Evolutionary conservation across 2,888 invertebrate species (phyloP), one percentile per base, ranked within the genome.

Genomic region (Sceliomorpha sp.): DNA sequence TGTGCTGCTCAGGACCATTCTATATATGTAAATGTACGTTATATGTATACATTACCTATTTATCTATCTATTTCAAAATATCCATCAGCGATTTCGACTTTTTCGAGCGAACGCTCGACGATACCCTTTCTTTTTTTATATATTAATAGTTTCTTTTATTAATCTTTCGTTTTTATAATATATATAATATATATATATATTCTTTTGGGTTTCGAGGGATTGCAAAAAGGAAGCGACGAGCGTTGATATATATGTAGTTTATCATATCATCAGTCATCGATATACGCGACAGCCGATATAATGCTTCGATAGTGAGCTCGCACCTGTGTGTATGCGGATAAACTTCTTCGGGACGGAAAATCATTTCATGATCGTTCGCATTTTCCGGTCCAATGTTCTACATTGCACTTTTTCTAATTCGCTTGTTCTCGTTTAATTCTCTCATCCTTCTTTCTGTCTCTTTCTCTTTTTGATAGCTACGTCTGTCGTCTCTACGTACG

Each of bases 201-300:
- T 69, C 56, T 69, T 69, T 81, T 81, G 79, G 80, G 86, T 89
- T 84, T 62, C 48, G 62, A 56, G 53, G 70, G 59, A 66, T 53
- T 70, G 70, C 66, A 70, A 70, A 70, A 70, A 66, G 58, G 64
- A 70, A 70, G 70, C 70, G 66, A 70, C 70, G 66, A 70, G 70
- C 66, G 53, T 64, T 64, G 36, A 45, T 66, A 59, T 66, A 63
- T 62, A 62, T 51, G 39, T 56, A 56, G 26, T 66, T 66, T 60
- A 70, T 70, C 60, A 39, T 70, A 62, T 60, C 62, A 70, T 70
- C 70, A 70, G 70, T 70, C 66, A 70, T 70, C 62, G 66, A 66
- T 62, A 56, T 62, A 59, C 56, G 64, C 51, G 51, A 66, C 45
- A 64, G 64, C 64, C 62, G 66, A 70, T 51, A 60, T 62, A 56